phyloP scores from a whole-genome alignment of 2,113 vertebrate species.

The Pygoscelis antarcticus region DNA sequence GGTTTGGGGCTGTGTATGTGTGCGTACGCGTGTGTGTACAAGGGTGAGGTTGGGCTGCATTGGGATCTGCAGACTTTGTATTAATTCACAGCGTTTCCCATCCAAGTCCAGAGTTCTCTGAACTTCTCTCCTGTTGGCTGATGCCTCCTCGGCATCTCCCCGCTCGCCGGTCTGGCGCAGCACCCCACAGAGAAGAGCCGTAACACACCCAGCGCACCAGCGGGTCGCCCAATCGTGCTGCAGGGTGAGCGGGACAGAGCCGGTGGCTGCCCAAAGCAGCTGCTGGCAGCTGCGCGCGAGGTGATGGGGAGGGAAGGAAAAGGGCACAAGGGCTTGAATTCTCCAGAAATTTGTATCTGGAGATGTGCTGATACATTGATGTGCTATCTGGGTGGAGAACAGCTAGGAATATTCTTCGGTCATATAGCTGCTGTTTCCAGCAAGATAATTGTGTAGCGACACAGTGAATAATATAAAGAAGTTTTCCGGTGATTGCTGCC shows the following conservation, averaged over 20 bases:
- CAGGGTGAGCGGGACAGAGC: rapidly evolving
- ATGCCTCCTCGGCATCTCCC: neutral
- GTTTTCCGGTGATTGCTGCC: neutral
- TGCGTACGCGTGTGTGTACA: rapidly evolving
- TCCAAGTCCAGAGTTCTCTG: neutral
- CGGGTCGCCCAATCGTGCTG: rapidly evolving
- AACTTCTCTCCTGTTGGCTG: neutral
- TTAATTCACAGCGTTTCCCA: neutral
- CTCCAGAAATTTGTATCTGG: neutral
- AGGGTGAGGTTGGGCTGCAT: neutral
- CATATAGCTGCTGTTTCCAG: neutral
- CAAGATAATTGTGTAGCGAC: neutral
- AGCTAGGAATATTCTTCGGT: neutral
- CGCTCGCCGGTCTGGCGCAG: neutral
- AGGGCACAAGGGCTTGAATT: neutral
- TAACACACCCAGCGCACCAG: rapidly evolving
- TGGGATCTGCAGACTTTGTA: neutral
- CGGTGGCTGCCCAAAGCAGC: rapidly evolving
- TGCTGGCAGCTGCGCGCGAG: rapidly evolving
- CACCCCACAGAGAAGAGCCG: rapidly evolving
- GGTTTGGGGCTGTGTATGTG: neutral
- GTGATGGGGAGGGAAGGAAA: neutral
- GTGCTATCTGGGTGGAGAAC: neutral
- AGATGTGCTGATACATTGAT: neutral
- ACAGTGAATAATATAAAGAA: neutral